Evolutionary conservation across 2,888 invertebrate genomes (phyloP).

Genomic region (Parnassius smintheus): DNA sequence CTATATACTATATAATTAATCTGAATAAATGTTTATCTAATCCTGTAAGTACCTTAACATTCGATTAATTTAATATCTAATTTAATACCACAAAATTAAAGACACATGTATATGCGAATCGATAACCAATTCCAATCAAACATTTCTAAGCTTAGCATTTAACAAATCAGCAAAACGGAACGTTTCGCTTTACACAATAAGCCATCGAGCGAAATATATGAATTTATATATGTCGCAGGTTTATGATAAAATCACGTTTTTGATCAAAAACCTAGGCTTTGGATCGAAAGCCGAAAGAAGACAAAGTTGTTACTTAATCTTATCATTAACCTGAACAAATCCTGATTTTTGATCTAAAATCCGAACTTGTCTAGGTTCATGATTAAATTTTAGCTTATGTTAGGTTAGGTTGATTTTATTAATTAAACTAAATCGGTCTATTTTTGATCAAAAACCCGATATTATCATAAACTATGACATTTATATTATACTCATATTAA

Average conservation of each 20-base stretch:
- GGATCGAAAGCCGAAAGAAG: too few species aligned
- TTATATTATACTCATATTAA: background rate
- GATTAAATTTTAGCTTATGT: too few species aligned
- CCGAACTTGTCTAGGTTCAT: too few species aligned
- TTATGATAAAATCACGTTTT: too few species aligned
- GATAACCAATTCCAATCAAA: slow-evolving; percentile 13
- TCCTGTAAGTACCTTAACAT: slow-evolving; percentile 53
- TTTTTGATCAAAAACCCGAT: too few species aligned
- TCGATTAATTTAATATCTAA: slow-evolving; percentile 37
- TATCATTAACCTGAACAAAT: too few species aligned
- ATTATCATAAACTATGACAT: too few species aligned
- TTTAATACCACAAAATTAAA: slow-evolving; percentile 39
- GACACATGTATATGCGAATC: slow-evolving; percentile 30
- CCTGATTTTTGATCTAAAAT: too few species aligned
- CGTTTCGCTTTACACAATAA: background rate
- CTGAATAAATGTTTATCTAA: slow-evolving; percentile 48
- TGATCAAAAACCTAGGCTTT: too few species aligned
- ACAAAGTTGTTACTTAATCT: too few species aligned
- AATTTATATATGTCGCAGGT: background rate
- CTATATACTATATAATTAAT: slow-evolving; percentile 40
- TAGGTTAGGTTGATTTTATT: too few species aligned
- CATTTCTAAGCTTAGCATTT: background rate
- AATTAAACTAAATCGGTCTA: too few species aligned
- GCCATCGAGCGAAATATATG: slow-evolving; percentile 1
- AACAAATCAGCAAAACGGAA: background rate